A percentile compares a stretch with the other conserved stretches of the same genome.
Evolutionary conservation across 2,113 vertebrate genomes (phyloP).

Genomic region (Gallinago paraguaiae): DNA sequence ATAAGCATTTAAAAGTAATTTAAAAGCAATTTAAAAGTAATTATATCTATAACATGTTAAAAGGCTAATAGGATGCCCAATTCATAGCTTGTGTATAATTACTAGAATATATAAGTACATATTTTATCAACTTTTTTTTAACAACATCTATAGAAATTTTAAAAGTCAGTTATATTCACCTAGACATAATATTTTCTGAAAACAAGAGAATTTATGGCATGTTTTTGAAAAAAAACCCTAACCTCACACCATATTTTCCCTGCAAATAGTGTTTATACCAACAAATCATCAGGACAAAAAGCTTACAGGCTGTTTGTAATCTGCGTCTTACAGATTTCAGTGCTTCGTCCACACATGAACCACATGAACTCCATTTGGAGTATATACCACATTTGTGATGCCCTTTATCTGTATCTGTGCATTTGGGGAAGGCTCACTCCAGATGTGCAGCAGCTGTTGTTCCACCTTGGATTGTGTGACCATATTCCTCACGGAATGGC

Average conservation of each 20-base stretch:
- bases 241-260: neutral
- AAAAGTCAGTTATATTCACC: neutral
- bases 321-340: neutral
- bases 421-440: neutral
- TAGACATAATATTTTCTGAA: neutral
- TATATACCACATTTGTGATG: neutral
- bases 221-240: neutral
- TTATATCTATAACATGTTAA: neutral
- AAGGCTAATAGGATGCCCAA: neutral
- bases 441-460: neutral
- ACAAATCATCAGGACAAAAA: constrained; percentile 1
- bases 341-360: neutral
- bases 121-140: neutral
- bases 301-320: neutral
- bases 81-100: neutral
- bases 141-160: neutral
- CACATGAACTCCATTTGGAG: neutral
- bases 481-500: neutral
- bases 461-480: neutral
- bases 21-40: neutral
- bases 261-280: neutral
- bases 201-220: neutral
- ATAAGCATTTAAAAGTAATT: neutral
- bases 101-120: neutral
- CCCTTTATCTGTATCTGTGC: neutral